Conservation (phyloP, 2,888 invertebrate species). For the Onthophagus sagittarius region DNA sequence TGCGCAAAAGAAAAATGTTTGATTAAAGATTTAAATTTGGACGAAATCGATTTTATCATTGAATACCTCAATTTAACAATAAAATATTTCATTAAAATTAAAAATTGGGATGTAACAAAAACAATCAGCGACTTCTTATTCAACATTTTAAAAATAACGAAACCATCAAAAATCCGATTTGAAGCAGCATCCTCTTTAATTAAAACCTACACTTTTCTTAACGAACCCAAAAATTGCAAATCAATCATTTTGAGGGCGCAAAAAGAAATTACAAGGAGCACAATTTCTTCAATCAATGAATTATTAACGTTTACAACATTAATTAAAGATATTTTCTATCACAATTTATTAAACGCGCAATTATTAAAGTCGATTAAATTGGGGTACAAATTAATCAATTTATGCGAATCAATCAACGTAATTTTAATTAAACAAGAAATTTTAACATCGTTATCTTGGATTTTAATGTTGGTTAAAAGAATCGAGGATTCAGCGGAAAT, state of each 20-base stretch:
- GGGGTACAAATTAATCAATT: slow-evolving; percentile 34
- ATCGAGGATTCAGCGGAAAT: slow-evolving; percentile 53
- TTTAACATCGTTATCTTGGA: slow-evolving; percentile 50
- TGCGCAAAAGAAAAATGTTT: slow-evolving; percentile 19
- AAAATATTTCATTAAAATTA: slow-evolving; percentile 33
- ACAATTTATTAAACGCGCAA: slow-evolving; percentile 33
- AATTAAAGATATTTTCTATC: slow-evolving; percentile 29
- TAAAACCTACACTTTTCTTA: too few species aligned
- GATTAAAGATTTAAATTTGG: slow-evolving; percentile 12
- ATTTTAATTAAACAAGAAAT: slow-evolving; percentile 48
- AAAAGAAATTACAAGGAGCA: not conserved
- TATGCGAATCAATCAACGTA: slow-evolving; percentile 50
- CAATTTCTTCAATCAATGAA: slow-evolving; percentile 42
- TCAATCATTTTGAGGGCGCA: too few species aligned
- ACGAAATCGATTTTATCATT: slow-evolving; percentile 29
- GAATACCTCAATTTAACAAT: slow-evolving; percentile 32
- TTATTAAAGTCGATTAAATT: slow-evolving; percentile 18
- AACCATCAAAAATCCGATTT: too few species aligned
- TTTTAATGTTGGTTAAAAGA: slow-evolving; percentile 48
- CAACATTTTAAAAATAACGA: not conserved
- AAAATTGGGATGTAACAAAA: slow-evolving; percentile 37
- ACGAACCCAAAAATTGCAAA: too few species aligned
- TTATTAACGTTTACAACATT: slow-evolving; percentile 33
- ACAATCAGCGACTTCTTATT: slow-evolving; percentile 18
- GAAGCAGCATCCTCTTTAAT: too few species aligned